These are phyloP conservation scores for Sardina pilchardus DNA, from an alignment of 2,113 vertebrate genomes.

Conservation along the genomic window DNA sequence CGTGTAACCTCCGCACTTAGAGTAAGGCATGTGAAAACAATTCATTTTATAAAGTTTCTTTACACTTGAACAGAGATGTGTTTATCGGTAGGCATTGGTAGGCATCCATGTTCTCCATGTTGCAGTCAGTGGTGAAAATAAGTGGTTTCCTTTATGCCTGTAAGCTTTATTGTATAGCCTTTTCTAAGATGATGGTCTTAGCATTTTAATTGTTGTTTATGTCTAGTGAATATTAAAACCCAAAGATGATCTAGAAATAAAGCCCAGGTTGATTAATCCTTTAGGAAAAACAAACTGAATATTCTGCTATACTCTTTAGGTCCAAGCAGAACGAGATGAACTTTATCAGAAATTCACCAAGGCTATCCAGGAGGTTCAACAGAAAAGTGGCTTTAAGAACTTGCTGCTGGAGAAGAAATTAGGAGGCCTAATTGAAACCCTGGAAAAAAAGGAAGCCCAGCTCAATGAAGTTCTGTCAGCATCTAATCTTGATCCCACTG, in stretches of 20 bases:
- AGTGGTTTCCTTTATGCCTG: too few relatives aligned
- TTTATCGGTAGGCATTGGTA: too few relatives aligned
- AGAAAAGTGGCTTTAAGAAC: conserved; percentile 78
- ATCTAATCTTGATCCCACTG: conserved; percentile 75
- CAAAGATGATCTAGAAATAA: neutral
- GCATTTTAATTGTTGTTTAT: too few relatives aligned
- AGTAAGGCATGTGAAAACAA: too few relatives aligned
- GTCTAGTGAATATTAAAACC: neutral
- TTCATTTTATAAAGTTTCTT: too few relatives aligned
- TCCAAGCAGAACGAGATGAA: conserved; percentile 82
- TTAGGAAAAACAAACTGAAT: neutral
- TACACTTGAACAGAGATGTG: too few relatives aligned
- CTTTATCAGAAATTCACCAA: conserved; percentile 76
- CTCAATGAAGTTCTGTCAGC: conserved; percentile 73
- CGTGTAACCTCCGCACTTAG: too few relatives aligned
- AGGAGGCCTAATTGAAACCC: conserved; percentile 50
- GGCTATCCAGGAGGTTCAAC: conserved; percentile 77
- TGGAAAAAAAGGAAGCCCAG: conserved; percentile 86
- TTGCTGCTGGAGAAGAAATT: conserved; percentile 81
- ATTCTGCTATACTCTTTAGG: conserved; percentile 61
- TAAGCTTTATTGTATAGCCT: too few relatives aligned
- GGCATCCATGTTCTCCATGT: too few relatives aligned
- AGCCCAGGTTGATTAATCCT: too few relatives aligned
- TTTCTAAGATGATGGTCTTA: too few relatives aligned
- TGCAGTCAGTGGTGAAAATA: too few relatives aligned